Evolutionary conservation across 1,140 invertebrate species (phyloP).

Genomic region (Drosophila micromelanica): DNA sequence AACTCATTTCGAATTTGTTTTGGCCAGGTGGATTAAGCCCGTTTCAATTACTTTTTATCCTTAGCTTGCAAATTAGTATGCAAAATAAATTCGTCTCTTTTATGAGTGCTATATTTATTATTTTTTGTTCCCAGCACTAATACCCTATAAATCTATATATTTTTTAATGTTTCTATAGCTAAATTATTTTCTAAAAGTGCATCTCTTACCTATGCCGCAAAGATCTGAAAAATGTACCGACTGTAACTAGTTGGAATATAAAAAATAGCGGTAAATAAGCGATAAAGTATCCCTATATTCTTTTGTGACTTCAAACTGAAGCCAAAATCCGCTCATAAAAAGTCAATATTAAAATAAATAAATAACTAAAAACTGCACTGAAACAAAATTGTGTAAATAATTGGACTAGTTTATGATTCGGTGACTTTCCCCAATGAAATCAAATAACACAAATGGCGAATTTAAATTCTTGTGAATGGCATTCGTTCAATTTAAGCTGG

Average conservation of each 20-base stretch:
- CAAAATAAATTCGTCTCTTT: slow-evolving; percentile 27
- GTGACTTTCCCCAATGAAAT: neutral
- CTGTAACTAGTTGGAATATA: no score
- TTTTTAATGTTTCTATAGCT: no score
- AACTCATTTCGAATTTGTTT: slow-evolving; percentile 37
- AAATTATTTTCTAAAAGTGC: no score
- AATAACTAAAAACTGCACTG: no score
- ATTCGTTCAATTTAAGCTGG: slow-evolving; percentile 63
- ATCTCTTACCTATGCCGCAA: no score
- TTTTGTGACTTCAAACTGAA: no score
- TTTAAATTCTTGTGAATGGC: slow-evolving; percentile 28
- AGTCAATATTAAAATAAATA: no score
- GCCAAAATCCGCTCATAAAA: neutral
- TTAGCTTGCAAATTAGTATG: slow-evolving; percentile 3
- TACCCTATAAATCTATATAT: no score
- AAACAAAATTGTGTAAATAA: neutral
- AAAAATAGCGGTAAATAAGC: no score
- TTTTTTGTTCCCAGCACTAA: neutral
- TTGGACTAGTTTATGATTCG: neutral
- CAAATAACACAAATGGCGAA: neutral
- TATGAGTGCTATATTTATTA: neutral
- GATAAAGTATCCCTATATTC: no score
- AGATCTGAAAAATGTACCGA: no score
- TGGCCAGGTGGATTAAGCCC: slow-evolving; percentile 27
- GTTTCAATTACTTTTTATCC: slow-evolving; percentile 42